Percentiles rank a stretch among this genome's conserved stretches.
Conservation (phyloP, 2,888 invertebrate genomes). For the Agrochola litura region DNA sequence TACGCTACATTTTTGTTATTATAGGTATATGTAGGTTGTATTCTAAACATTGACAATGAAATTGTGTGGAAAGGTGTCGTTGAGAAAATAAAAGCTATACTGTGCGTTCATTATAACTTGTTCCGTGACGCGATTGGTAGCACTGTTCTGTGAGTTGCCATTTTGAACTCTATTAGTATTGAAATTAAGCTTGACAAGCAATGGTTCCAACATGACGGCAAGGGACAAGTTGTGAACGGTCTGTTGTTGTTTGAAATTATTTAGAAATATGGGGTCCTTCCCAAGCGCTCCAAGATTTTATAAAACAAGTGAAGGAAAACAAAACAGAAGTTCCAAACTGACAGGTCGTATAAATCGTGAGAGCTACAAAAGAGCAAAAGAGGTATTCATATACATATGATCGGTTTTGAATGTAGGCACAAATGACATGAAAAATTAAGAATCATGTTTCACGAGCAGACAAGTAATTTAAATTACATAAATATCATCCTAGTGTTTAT, state of each 20-base stretch:
- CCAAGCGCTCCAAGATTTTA: neutral
- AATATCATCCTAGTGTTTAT: neutral
- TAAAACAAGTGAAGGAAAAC: neutral
- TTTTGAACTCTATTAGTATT: too few relatives aligned
- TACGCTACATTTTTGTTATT: conserved; percentile 37
- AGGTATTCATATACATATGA: neutral
- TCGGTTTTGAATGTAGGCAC: neutral
- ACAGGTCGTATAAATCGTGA: neutral
- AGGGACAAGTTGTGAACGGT: too few relatives aligned
- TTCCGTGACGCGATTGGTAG: too few relatives aligned
- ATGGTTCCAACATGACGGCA: too few relatives aligned
- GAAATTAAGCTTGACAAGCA: too few relatives aligned
- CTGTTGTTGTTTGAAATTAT: neutral
- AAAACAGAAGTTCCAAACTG: neutral
- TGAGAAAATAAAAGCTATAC: neutral
- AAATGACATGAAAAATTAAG: neutral
- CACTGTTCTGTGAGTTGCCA: too few relatives aligned
- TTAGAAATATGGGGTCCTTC: neutral
- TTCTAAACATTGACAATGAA: conserved; percentile 54
- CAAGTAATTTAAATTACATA: neutral
- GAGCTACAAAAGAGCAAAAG: neutral
- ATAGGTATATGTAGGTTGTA: neutral
- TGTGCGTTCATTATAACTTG: too few relatives aligned
- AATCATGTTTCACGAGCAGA: neutral
- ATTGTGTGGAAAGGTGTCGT: conserved; percentile 24